These are phyloP conservation scores for Apantesis nais DNA, from an alignment of 2,888 invertebrate species.

Conservation along the genomic window DNA sequence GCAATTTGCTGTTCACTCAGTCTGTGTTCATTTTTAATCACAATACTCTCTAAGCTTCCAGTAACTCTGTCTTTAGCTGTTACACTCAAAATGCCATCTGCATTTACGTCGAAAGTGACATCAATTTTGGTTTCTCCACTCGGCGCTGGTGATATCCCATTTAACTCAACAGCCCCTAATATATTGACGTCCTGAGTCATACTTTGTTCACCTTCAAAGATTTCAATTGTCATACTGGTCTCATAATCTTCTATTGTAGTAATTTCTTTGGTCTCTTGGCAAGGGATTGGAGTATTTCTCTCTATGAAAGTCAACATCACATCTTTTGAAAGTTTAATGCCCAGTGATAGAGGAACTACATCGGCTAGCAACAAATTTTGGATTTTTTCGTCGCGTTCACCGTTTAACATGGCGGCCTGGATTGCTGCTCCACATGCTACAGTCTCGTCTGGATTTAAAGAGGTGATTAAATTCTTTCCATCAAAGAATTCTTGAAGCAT, in stretches of 20 bases:
- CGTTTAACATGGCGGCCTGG: slow-evolving; percentile 67
- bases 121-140: slow-evolving; percentile 69
- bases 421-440: slow-evolving; percentile 74
- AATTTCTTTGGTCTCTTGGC: slow-evolving; percentile 65
- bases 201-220: slow-evolving; percentile 72
- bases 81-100: slow-evolving; percentile 67
- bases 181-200: slow-evolving; percentile 71
- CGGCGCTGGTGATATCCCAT: slow-evolving; percentile 69
- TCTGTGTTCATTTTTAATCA: slow-evolving; percentile 62
- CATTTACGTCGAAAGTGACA: slow-evolving; percentile 68
- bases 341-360: slow-evolving; percentile 70
- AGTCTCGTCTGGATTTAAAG: slow-evolving; percentile 72
- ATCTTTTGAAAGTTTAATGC: slow-evolving; percentile 70
- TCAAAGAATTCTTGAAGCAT: slow-evolving; percentile 63
- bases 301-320: slow-evolving; percentile 72
- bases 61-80: slow-evolving; percentile 65
- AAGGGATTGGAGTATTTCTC: slow-evolving; percentile 69
- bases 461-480: slow-evolving; percentile 54
- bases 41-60: slow-evolving; percentile 58
- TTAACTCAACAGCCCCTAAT: slow-evolving; percentile 66
- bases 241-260: slow-evolving; percentile 73
- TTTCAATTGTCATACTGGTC: slow-evolving; percentile 68
- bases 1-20: slow-evolving; percentile 60
- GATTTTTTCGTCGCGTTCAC: slow-evolving; percentile 54
- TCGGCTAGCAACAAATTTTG: slow-evolving; percentile 63